Evolutionary conservation across 92 coral and sea anemone species (phyloP).

Genomic region (Porites evermanni): DNA sequence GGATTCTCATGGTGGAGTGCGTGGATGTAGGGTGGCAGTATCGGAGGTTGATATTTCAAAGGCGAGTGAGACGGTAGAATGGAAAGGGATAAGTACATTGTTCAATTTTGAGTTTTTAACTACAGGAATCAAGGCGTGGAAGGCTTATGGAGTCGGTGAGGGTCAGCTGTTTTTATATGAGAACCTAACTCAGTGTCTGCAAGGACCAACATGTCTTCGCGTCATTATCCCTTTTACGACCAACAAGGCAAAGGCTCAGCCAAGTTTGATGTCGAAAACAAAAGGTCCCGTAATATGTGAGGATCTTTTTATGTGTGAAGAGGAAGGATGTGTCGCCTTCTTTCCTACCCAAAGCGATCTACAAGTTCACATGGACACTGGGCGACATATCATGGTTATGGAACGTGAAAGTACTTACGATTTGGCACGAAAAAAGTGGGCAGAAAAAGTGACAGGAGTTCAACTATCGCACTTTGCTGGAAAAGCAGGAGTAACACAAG

Average conservation of each 20-base stretch:
- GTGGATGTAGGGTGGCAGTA: conserved; percentile 57
- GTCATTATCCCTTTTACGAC: conserved; percentile 22
- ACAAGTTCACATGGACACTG: conserved; percentile 10
- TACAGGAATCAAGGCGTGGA: conserved; percentile 33
- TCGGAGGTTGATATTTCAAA: conserved; percentile 43
- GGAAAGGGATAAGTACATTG: conserved; percentile 19
- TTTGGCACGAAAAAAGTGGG: conserved; percentile 8
- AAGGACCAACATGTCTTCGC: conserved; percentile 33
- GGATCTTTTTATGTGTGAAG: conserved; percentile 12
- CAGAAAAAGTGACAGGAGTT: conserved; percentile 10
- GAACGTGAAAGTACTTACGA: background rate
- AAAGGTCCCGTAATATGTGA: background rate
- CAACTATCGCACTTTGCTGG: background rate
- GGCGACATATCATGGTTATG: conserved; percentile 1
- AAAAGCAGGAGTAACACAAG: conserved; percentile 13
- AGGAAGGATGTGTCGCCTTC: conserved; percentile 6
- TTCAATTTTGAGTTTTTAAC: conserved; percentile 39
- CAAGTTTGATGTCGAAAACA: conserved; percentile 19
- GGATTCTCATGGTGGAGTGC: conserved; percentile 56
- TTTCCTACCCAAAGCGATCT: conserved; percentile 8
- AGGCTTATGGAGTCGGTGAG: conserved; percentile 34
- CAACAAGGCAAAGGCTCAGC: conserved; percentile 4
- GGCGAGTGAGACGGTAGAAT: conserved; percentile 13
- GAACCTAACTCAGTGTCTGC: conserved; percentile 5
- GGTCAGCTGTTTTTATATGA: conserved; percentile 29